A percentile compares a stretch with the other conserved stretches of the same genome.
Conservation (phyloP, 2,113 vertebrate species). For the Microcebus lehilahytsara region DNA sequence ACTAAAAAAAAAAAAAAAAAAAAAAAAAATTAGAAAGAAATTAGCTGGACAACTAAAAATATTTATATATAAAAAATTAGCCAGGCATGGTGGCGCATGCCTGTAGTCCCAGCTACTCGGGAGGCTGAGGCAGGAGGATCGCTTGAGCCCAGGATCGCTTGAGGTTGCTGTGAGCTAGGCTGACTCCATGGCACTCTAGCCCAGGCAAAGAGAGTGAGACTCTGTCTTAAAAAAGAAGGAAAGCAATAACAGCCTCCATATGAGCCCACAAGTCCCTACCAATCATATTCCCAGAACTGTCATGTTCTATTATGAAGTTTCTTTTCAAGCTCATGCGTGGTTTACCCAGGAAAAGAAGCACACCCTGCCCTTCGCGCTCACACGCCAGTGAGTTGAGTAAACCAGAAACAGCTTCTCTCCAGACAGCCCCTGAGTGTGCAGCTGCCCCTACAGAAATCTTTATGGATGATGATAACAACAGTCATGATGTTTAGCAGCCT, state of each 20-base stretch:
- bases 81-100: too few relatives aligned
- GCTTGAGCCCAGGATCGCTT: too few relatives aligned
- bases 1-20: too few relatives aligned
- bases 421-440: background rate
- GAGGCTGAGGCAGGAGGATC: too few relatives aligned
- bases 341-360: background rate
- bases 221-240: too few relatives aligned
- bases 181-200: too few relatives aligned
- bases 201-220: too few relatives aligned
- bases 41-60: too few relatives aligned
- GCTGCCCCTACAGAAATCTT: background rate
- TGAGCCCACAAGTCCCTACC: background rate
- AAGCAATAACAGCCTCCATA: background rate
- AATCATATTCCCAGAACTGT: background rate
- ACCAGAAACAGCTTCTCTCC: background rate
- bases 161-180: too few relatives aligned
- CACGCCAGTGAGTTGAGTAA: background rate
- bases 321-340: background rate
- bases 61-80: too few relatives aligned
- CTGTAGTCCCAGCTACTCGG: too few relatives aligned
- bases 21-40: too few relatives aligned
- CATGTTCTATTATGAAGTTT: background rate
- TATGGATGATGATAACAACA: background rate
- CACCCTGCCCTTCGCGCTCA: background rate
- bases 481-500: background rate